phyloP scores from a whole-genome alignment of 2,113 vertebrate species.

The Melanostigma gelatinosum region DNA sequence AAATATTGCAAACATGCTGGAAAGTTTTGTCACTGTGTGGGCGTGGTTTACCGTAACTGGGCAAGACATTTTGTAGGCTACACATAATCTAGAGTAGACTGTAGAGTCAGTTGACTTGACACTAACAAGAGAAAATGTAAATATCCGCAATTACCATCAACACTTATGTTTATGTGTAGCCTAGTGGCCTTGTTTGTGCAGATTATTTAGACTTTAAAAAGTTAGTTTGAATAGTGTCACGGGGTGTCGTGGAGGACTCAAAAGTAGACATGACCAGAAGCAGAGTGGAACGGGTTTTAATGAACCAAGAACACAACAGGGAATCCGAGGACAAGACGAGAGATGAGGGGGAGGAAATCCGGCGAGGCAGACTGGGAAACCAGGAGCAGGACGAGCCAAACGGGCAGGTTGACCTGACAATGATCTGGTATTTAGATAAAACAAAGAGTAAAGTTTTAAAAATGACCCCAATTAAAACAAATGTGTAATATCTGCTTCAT shows the following conservation, averaged over 20 bases:
- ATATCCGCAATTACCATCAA: background rate
- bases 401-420: no score
- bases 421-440: background rate
- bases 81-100: background rate
- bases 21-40: slow-evolving; percentile 1
- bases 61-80: background rate
- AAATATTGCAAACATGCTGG: background rate
- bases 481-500: background rate
- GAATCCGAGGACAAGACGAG: no score
- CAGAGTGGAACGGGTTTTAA: no score
- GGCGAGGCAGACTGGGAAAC: no score
- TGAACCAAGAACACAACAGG: no score
- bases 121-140: background rate
- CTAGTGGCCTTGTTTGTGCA: background rate
- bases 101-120: background rate
- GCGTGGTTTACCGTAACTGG: background rate
- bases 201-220: background rate
- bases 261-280: no score
- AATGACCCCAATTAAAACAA: background rate
- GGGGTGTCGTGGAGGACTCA: no score
- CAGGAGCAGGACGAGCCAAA: no score
- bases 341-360: no score
- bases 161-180: background rate
- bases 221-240: background rate
- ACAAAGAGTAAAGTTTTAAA: background rate